These are phyloP conservation scores for Champsocephalus esox DNA, from an alignment of 2,797 vertebrate species.

Conservation along the genomic window DNA sequence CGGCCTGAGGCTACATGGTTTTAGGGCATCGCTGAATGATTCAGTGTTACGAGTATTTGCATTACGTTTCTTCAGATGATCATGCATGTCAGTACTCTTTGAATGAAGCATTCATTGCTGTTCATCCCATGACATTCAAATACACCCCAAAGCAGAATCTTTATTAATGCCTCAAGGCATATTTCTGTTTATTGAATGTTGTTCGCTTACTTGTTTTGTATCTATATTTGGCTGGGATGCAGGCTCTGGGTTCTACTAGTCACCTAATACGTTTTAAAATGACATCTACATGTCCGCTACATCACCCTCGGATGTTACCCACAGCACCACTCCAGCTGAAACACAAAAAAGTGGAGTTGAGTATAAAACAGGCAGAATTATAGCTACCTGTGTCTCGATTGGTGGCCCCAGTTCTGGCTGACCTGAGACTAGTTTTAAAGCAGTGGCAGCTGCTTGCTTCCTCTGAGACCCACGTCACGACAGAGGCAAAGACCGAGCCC, in stretches of 20 bases:
- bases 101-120: slow-evolving; percentile 10
- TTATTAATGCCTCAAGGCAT: slow-evolving; percentile 31
- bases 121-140: slow-evolving; percentile 5
- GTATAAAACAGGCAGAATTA: background rate
- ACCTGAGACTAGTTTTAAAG: slow-evolving; percentile 12
- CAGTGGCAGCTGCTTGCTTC: slow-evolving; percentile 9
- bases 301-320: background rate
- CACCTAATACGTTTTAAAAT: background rate
- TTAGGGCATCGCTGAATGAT: slow-evolving; percentile 2
- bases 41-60: slow-evolving; percentile 15
- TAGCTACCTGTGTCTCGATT: background rate
- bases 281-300: slow-evolving; percentile 12
- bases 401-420: background rate
- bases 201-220: slow-evolving; percentile 17
- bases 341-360: background rate
- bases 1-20: slow-evolving; percentile 22
- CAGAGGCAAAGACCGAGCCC: slow-evolving; percentile 16
- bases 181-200: slow-evolving; percentile 13
- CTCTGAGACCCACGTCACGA: slow-evolving; percentile 3
- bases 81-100: background rate
- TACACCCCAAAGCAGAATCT: slow-evolving; percentile 10
- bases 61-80: background rate
- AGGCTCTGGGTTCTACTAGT: slow-evolving; percentile 2
- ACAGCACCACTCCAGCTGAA: background rate
- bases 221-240: background rate